Base-by-base conservation (phyloP, 2,113 vertebrate species). In the Pardalotus punctatus region DNA sequence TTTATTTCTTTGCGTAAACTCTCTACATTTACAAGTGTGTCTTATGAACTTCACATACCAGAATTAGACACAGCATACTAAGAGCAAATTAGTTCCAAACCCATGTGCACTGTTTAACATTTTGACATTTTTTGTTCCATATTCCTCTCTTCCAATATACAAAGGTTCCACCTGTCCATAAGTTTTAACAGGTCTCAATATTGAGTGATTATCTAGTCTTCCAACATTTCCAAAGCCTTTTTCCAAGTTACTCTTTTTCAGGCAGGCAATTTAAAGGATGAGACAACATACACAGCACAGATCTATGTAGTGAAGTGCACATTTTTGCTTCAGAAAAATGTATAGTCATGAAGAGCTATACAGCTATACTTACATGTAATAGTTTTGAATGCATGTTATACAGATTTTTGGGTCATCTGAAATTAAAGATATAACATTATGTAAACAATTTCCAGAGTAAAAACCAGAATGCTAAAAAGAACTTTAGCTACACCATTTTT, bases 361-460 rank as follows among this genome's bases (percentile, higher is more conserved):
- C 97, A 50, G 40, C 12, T 90, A 53, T 93, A 98, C 99, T 99
- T 98, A 99, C 99, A 98, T 99, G 94, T 99, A 99, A 96, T 99
- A 99, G 90, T 98, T 98, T 56, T 93, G 93, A 93, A 94, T 84
- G 88, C 99, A 99, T 51, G 98, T 98, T 65, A 97, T 96, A 91
- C 99, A 99, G 80, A 96, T 97, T 97, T 96, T 98, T 88, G 99
- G 98, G 94, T 99, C 98, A 98, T 98, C 99, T 99, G 98, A 94
- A 97, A 97, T 93, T 15, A 91, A 96, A 93, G 94, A 84, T 9
- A 51, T 16, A 78, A 48, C 93, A 88, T 72, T 65, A 88, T 70
- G 51, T 81, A 88, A 90, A 94, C 69, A 65, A 58, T 85, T 73
- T 42, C 61, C 56, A 10, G 74, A 86, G 66, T 83, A 73, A 80